Conservation (phyloP, 2,797 vertebrate species). For the Rhinichthys osculus region DNA sequence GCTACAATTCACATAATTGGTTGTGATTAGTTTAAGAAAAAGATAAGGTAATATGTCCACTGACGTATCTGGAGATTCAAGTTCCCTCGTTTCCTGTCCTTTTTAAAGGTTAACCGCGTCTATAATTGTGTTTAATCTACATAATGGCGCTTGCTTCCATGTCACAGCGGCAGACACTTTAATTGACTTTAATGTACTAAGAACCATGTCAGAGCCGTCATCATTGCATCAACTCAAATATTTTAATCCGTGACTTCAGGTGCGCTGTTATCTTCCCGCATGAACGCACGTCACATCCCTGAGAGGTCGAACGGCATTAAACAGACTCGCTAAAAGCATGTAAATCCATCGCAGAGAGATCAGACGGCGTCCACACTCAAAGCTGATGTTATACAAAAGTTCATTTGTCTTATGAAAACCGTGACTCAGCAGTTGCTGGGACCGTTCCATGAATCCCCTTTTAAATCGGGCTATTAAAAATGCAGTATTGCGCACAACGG, state of each 20-base stretch:
- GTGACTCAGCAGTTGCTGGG: slow-evolving; percentile 43
- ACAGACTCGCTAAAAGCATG: not conserved
- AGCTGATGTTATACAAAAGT: slow-evolving; percentile 9
- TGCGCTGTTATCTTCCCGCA: not conserved
- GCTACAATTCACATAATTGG: slow-evolving; percentile 16
- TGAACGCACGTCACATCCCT: slow-evolving; percentile 2
- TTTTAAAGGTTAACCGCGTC: slow-evolving; percentile 39
- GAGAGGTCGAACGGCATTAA: slow-evolving; percentile 8
- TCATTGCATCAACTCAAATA: slow-evolving; percentile 48
- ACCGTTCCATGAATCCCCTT: slow-evolving; percentile 11
- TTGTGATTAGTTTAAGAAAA: not conserved
- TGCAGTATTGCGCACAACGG: slow-evolving; percentile 15
- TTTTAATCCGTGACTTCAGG: slow-evolving; percentile 33
- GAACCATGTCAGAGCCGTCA: slow-evolving; percentile 44
- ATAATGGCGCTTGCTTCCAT: slow-evolving; percentile 2
- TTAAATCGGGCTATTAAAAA: slow-evolving; percentile 14
- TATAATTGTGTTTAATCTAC: slow-evolving; percentile 38
- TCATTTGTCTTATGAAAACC: slow-evolving; percentile 23
- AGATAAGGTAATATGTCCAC: slow-evolving; percentile 23
- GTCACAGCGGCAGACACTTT: slow-evolving; percentile 43
- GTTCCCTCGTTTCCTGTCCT: not conserved
- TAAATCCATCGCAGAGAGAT: slow-evolving; percentile 24
- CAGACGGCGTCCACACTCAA: not conserved
- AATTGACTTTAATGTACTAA: slow-evolving; percentile 56
- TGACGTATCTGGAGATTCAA: slow-evolving; percentile 25